Percentiles rank a stretch among this genome's conserved stretches.
Evolutionary conservation across 2,113 vertebrate genomes (phyloP).

Genomic region (Ictalurus furcatus): DNA sequence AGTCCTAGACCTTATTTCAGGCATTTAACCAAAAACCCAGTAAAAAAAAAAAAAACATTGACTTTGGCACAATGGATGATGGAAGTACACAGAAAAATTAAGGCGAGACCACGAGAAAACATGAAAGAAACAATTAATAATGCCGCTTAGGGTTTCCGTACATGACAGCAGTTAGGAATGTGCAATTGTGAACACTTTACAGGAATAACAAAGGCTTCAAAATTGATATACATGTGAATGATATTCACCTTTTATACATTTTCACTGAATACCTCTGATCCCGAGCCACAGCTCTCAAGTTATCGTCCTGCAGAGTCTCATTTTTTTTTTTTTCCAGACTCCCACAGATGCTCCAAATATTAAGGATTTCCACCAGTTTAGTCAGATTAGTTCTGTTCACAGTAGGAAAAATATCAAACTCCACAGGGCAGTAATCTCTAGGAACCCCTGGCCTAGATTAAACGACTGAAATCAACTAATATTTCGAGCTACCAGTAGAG

Average conservation of each 20-base stretch:
- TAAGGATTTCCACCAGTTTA: not conserved
- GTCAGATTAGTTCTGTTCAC: not conserved
- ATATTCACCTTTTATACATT: not conserved
- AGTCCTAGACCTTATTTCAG: no score
- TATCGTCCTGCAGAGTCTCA: not conserved
- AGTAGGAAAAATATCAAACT: not conserved
- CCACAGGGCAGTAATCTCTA: not conserved
- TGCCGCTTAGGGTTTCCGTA: no score
- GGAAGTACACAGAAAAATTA: no score
- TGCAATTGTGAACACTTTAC: not conserved
- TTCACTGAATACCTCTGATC: not conserved
- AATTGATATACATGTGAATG: not conserved
- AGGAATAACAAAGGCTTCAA: not conserved
- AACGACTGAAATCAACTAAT: no score
- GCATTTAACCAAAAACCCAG: no score
- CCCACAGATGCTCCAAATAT: not conserved
- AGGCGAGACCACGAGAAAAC: no score
- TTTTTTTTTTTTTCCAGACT: not conserved
- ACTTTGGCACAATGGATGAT: no score
- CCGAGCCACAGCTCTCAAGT: not conserved
- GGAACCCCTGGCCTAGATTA: not conserved
- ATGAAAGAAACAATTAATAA: no score
- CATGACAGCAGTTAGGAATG: no score
- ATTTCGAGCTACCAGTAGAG: not conserved
- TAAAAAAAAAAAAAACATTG: no score